These are phyloP conservation scores for Hydra vulgaris DNA, from an alignment of 30 jellyfish, hydroid and myxozoan species.

Conservation along the genomic window DNA sequence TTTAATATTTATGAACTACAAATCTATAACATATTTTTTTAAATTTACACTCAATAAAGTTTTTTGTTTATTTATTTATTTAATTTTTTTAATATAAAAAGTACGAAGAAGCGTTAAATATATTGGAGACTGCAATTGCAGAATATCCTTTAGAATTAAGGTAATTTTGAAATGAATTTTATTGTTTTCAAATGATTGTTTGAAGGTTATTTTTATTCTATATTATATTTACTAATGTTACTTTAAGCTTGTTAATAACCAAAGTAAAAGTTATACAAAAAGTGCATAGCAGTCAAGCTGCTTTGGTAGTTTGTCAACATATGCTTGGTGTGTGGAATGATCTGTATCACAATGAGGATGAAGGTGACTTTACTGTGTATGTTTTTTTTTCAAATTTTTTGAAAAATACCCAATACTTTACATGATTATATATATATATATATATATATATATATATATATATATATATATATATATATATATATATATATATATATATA, in stretches of 20 bases:
- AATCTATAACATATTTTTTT: too few species aligned
- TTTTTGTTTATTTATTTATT: neutral
- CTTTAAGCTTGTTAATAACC: conserved; percentile 51
- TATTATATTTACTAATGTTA: too few species aligned
- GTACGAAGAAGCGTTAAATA: conserved; percentile 62
- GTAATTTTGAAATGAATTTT: conserved; percentile 20
- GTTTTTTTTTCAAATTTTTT: neutral
- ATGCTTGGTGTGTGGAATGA: conserved; percentile 59
- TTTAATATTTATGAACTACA: too few species aligned
- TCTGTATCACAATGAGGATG: conserved; percentile 13
- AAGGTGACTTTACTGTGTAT: conserved; percentile 24
- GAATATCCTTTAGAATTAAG: conserved; percentile 63
- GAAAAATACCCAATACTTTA: too few species aligned
- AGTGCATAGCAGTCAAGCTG: conserved; percentile 67
- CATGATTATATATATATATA: too few species aligned
- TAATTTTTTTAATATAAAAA: conserved; percentile 2
- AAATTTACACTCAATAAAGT: too few species aligned
- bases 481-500: too few species aligned
- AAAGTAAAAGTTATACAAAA: conserved; percentile 49
- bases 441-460: too few species aligned
- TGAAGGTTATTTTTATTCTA: too few species aligned
- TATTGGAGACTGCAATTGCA: conserved; percentile 46
- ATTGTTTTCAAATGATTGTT: too few species aligned
- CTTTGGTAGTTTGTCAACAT: conserved; percentile 58
- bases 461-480: too few species aligned